Percentiles rank a stretch among this genome's conserved stretches.
These are phyloP conservation scores for Episyrphus balteatus DNA, from an alignment of 1,140 invertebrate genomes.

Conservation along the genomic window DNA sequence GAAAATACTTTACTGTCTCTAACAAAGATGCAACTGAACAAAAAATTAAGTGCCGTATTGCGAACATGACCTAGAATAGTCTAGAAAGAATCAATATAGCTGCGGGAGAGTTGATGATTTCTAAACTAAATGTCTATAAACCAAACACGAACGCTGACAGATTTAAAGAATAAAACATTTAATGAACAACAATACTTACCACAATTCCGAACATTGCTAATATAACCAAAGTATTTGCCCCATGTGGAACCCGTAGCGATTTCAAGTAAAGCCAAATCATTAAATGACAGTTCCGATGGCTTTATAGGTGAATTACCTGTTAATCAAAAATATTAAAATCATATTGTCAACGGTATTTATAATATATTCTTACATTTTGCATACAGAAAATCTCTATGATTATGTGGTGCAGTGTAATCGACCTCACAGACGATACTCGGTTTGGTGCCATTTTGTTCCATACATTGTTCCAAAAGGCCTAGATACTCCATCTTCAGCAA, in stretches of 20 bases:
- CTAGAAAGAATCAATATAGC: too few species aligned
- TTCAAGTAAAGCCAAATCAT: slow-evolving; percentile 16
- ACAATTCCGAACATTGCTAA: slow-evolving; percentile 1
- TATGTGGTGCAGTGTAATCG: background rate
- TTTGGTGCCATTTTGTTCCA: background rate
- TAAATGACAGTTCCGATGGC: background rate
- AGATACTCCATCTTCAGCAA: slow-evolving; percentile 27
- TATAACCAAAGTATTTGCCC: slow-evolving; percentile 14
- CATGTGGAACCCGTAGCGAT: background rate
- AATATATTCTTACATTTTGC: background rate
- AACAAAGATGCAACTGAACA: too few species aligned
- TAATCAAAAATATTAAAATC: background rate
- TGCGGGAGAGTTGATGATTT: too few species aligned
- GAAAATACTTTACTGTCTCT: too few species aligned
- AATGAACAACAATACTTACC: slow-evolving; percentile 7
- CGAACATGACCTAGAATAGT: too few species aligned
- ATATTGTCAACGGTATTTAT: background rate
- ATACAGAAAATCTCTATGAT: background rate
- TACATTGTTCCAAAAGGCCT: slow-evolving; percentile 19
- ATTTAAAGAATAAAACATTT: background rate
- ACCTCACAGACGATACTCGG: background rate
- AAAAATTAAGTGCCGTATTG: too few species aligned
- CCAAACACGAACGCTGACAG: too few species aligned
- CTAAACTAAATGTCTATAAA: too few species aligned
- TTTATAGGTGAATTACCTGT: background rate